phyloP scores from a whole-genome alignment of 2,113 vertebrate genomes.

The Larimichthys crocea region DNA sequence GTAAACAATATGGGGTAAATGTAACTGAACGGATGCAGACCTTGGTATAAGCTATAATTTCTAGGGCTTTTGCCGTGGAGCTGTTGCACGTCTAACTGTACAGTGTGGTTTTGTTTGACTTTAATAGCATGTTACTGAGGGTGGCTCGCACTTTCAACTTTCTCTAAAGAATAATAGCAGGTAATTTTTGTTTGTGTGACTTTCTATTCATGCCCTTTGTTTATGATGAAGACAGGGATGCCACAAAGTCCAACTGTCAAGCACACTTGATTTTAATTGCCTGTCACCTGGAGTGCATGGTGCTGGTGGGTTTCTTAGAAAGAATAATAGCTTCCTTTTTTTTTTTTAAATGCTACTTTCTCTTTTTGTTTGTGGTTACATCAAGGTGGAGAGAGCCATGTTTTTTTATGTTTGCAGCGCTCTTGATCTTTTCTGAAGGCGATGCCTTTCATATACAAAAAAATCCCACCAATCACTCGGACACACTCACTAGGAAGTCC shows the following conservation, averaged over 20 bases:
- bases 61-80: constrained; percentile 44
- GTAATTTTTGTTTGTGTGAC: constrained; percentile 17
- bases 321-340: background rate
- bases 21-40: constrained; percentile 67
- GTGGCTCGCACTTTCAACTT: background rate
- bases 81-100: constrained; percentile 41
- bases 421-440: constrained; percentile 10
- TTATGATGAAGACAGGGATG: constrained; percentile 11
- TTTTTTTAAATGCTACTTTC: background rate
- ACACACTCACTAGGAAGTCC: constrained; percentile 19
- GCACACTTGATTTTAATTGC: constrained; percentile 44
- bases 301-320: background rate
- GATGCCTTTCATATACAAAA: constrained; percentile 1
- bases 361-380: background rate
- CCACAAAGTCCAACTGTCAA: constrained; percentile 34
- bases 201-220: constrained; percentile 7
- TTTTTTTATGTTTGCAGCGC: constrained; percentile 1
- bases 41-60: constrained; percentile 59
- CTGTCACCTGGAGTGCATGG: constrained; percentile 24
- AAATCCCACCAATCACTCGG: background rate
- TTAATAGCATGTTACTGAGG: constrained; percentile 16
- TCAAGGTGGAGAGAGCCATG: background rate
- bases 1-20: constrained; percentile 75
- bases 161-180: constrained; percentile 22
- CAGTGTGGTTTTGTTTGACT: constrained; percentile 22